Conservation (phyloP, 2,888 invertebrate genomes). For the Dicyrtoma fusca region DNA sequence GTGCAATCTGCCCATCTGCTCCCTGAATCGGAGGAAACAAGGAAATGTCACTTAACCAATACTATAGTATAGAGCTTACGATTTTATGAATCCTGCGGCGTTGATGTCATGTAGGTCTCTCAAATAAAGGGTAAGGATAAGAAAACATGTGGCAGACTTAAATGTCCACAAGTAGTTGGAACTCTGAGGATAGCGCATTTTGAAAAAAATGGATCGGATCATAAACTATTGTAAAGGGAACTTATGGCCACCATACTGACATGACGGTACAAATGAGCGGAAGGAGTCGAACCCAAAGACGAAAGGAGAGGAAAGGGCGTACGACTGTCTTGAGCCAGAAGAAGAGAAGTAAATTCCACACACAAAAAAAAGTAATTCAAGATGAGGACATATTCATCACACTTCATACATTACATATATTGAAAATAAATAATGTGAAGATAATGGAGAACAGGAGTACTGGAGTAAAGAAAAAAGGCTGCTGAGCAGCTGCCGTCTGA, state of each 20-base stretch:
- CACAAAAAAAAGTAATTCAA: constrained; percentile 8
- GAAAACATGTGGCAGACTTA: constrained; percentile 17
- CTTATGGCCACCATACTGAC: background rate
- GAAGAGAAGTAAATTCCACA: no score
- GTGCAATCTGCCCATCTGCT: no score
- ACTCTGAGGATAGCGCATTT: constrained; percentile 9
- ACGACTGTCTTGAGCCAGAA: constrained; percentile 1
- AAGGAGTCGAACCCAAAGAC: no score
- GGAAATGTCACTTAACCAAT: no score
- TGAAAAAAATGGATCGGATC: background rate
- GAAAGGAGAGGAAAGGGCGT: background rate
- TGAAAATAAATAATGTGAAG: constrained; percentile 24
- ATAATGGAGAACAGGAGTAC: constrained; percentile 16
- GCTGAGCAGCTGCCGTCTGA: constrained; percentile 30
- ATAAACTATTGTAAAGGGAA: background rate
- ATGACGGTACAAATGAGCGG: no score
- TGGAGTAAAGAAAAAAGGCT: constrained; percentile 14
- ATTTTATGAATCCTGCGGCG: no score
- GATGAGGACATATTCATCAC: constrained; percentile 6
- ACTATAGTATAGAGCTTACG: no score
- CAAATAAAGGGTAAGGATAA: no score
- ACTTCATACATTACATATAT: constrained; percentile 2
- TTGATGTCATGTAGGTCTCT: no score
- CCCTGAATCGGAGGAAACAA: no score
- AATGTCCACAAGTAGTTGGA: background rate